Evolutionary conservation across 2,888 invertebrate genomes (phyloP).

Genomic region (Tanytarsus gracilentus): DNA sequence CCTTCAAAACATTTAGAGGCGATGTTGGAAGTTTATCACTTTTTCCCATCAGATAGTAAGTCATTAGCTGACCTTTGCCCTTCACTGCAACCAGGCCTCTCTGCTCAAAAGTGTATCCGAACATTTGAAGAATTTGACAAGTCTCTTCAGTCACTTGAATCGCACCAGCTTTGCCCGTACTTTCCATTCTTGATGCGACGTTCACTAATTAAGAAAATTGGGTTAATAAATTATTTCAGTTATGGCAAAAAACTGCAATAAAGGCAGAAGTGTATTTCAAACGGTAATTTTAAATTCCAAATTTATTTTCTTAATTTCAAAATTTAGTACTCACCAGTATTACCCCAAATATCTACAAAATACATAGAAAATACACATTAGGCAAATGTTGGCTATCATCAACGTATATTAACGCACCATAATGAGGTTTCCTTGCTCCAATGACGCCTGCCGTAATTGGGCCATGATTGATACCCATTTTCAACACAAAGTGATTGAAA

Average conservation of each 20-base stretch:
- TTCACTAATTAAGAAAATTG: slow-evolving; percentile 53
- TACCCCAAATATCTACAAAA: slow-evolving; percentile 73
- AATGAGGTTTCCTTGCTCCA: slow-evolving; percentile 89
- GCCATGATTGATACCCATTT: slow-evolving; percentile 92
- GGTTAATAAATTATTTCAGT: neutral
- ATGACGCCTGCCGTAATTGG: slow-evolving; percentile 94
- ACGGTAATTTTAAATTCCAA: no score
- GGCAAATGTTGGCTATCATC: neutral
- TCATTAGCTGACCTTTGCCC: slow-evolving; percentile 94
- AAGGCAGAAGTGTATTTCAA: neutral
- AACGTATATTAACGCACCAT: slow-evolving; percentile 43
- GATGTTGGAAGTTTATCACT: slow-evolving; percentile 33
- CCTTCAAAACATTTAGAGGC: slow-evolving; percentile 39
- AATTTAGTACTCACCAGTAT: slow-evolving; percentile 48
- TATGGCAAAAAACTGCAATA: neutral
- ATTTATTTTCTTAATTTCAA: no score
- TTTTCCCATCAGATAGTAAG: slow-evolving; percentile 71
- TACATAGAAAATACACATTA: neutral
- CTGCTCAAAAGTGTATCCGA: slow-evolving; percentile 89
- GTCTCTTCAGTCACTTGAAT: slow-evolving; percentile 96
- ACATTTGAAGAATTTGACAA: slow-evolving; percentile 74
- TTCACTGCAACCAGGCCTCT: slow-evolving; percentile 92
- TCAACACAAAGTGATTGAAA: slow-evolving; percentile 87
- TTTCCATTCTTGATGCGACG: slow-evolving; percentile 96
- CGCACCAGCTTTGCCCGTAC: slow-evolving; percentile 89